phyloP scores from a whole-genome alignment of 92 coral and sea anemone genomes.

The Epizoanthus fatuus region DNA sequence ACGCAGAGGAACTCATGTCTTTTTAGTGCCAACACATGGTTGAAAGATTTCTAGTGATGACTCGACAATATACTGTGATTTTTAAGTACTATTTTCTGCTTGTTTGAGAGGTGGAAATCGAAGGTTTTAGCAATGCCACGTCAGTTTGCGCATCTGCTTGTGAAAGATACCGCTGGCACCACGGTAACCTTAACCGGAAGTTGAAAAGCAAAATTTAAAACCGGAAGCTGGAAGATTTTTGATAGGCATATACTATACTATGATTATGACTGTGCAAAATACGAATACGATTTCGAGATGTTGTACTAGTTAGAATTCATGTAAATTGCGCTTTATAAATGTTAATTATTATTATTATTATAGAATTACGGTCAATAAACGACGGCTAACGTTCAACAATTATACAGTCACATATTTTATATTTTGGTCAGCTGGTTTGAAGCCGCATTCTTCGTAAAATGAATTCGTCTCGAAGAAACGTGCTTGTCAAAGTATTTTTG shows the following conservation, averaged over 20 bases:
- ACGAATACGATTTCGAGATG: too few species aligned
- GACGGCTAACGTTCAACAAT: neutral
- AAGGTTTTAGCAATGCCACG: conserved; percentile 1
- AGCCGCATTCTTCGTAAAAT: neutral
- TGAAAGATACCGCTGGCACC: neutral
- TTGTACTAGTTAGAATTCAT: too few species aligned
- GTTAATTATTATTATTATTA: too few species aligned
- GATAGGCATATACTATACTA: too few species aligned
- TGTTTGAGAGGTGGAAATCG: neutral
- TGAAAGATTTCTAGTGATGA: neutral
- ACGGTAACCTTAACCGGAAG: neutral
- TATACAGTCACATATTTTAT: neutral
- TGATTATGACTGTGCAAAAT: too few species aligned
- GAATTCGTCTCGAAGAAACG: conserved; percentile 8
- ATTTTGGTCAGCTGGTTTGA: neutral
- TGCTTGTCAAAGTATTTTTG: too few species aligned
- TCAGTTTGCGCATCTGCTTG: conserved; percentile 2
- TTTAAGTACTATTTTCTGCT: neutral
- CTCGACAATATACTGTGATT: neutral
- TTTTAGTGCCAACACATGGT: neutral
- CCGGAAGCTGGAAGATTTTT: neutral
- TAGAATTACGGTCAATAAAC: neutral
- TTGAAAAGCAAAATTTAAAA: neutral
- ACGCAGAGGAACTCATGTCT: neutral
- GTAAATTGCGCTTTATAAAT: too few species aligned